phyloP scores from a whole-genome alignment of 1,140 invertebrate species.

The Pissodes strobi region DNA sequence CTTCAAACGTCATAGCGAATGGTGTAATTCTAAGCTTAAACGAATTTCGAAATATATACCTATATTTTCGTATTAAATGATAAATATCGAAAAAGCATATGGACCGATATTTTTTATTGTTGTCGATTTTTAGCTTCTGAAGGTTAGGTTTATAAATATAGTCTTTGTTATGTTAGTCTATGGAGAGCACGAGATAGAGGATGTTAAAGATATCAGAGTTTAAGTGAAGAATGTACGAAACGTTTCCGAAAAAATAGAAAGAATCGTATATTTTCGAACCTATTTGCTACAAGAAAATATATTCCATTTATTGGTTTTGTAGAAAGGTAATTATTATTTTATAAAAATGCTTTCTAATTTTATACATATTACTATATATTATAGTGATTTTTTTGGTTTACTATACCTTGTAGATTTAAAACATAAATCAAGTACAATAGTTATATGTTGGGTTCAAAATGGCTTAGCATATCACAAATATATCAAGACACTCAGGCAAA shows the following conservation, averaged over 20 bases:
- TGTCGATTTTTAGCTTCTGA: conserved; percentile 47
- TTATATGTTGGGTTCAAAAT: no score
- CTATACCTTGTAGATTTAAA: no score
- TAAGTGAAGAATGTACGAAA: conserved; percentile 31
- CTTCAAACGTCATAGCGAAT: conserved; percentile 30
- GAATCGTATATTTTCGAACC: conserved; percentile 27
- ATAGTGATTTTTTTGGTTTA: conserved; percentile 10
- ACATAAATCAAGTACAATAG: no score
- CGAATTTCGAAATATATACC: conserved; percentile 48
- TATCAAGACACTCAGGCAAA: no score
- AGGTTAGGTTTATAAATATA: conserved; percentile 42
- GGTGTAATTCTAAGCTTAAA: conserved; percentile 40
- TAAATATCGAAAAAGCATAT: conserved; percentile 43
- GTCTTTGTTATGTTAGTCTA: conserved; percentile 44
- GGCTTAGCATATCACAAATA: no score
- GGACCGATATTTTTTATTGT: conserved; percentile 48
- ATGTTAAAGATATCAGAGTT: conserved; percentile 48
- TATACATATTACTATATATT: conserved; percentile 26
- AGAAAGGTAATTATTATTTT: conserved; percentile 17
- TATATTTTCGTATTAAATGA: conserved; percentile 50
- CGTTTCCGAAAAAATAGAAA: conserved; percentile 13
- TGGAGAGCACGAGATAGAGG: conserved; percentile 29
- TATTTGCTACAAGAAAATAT: conserved; percentile 13
- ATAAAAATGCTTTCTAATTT: conserved; percentile 31
- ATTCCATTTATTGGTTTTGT: conserved; percentile 22